Evolutionary conservation across 2,888 invertebrate species (phyloP).

Genomic region (Mimachlamys varia): DNA sequence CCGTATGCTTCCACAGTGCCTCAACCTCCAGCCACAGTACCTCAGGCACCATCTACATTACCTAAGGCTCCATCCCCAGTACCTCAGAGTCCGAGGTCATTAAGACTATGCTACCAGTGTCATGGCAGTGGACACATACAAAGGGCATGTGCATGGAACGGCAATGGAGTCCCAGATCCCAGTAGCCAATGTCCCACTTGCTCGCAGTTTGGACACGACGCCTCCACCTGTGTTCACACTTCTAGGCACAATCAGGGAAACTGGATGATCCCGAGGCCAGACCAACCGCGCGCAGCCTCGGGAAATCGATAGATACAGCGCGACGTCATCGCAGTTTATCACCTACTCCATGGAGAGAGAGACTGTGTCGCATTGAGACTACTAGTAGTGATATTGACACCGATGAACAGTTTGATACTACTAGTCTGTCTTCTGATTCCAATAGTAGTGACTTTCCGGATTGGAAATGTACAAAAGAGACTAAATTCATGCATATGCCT

Average conservation of each 20-base stretch:
- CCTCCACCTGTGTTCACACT: neutral
- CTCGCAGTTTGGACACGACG: neutral
- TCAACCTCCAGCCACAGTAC: neutral
- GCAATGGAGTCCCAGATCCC: neutral
- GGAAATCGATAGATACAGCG: neutral
- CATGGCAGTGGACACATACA: neutral
- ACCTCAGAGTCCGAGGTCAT: too few relatives aligned
- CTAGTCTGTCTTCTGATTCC: neutral
- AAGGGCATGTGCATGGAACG: neutral
- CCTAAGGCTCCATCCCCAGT: too few relatives aligned
- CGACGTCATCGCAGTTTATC: neutral
- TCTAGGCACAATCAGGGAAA: neutral
- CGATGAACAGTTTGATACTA: neutral
- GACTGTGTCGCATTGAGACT: neutral
- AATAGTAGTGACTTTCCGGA: neutral
- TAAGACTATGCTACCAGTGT: neutral
- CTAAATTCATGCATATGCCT: neutral
- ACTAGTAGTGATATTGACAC: neutral
- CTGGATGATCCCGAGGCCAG: neutral
- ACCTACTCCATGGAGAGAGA: neutral
- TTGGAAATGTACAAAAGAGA: neutral
- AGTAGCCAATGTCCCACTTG: neutral
- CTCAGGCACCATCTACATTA: too few relatives aligned
- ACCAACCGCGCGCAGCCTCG: neutral
- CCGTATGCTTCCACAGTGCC: neutral